Base-by-base conservation (phyloP, 2,888 invertebrate species). In the Myopa testacea region DNA sequence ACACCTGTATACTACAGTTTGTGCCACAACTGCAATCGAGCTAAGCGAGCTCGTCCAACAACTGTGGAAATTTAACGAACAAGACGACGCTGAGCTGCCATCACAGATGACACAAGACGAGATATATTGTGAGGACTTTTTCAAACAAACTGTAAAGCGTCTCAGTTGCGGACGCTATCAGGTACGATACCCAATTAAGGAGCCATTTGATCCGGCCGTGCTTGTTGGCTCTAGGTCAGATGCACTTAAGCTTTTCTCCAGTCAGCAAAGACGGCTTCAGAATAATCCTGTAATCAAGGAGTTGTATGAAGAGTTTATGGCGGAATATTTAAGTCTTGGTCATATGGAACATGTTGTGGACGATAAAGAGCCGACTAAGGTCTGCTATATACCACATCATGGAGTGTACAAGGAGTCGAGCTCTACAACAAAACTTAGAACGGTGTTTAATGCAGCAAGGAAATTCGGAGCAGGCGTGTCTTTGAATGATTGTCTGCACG, bases 401-500 rank as follows among this genome's bases (percentile, higher is more conserved):
- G 78, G 78, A 4, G 79, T 78, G 4, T 78, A 81, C 38, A 81
- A 80, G 50, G 65, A 80, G 34, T 69, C 73, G 2, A 81, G 80
- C 60, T 77, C 79, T 4, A 78, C 80, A 38, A 81, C 78, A 4
- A 81, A 81, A 75, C 65, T 80, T 12, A 50, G 77, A 58, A 73
- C 75, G 2, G 79, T 80, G 6, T 79, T 81, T 50, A 79, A 79
- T 16, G 80, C 77, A 34, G 65, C 75, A 4, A 55, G 76, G 10
- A 78, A 76, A 71, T 40, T 63, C 60, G 76, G 55, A 34, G 40
- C 72, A 40, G 78, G 75, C 26, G 52, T 76, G 14, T 76, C 79
- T 5, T 58, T 79, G 6, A 79, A 81, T 58, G 78, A 82, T 62
- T 81, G 80, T 45, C 76, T 80, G 10, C 78, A 80, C 62, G 75